Base-by-base conservation (phyloP, 2,797 vertebrate genomes). In the Acrocephalus scirpaceus region DNA sequence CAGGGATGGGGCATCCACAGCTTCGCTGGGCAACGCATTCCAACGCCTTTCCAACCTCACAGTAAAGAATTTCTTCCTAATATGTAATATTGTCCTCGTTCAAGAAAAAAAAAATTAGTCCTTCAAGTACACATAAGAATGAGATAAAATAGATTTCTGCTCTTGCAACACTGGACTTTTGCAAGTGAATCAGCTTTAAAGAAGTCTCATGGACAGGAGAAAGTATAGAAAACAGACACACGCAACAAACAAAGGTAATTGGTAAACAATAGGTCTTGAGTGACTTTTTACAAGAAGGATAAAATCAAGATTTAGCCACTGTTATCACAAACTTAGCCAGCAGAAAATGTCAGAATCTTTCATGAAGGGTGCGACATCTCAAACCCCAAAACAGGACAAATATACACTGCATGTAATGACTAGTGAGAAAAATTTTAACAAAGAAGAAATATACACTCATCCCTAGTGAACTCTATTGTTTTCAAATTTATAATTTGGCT, bases 341-440 rank as follows among this genome's bases (percentile, higher is more conserved):
- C 11, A 57, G 42, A 82, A 69, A 16, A 44, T 58, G 11, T 36
- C 29, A 44, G 30, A 61, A 23, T 71, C 25, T 50, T 71, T 61
- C 27, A 50, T 62, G 29, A 57, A 17, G 20, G 7, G 40, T 54
- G 3, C 26, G 65, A 17, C 34, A 42, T 69, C 13, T 72, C 54
- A 79, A 42, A 40, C 4, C 3, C 9, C 16, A 6, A 26, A 82
- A 40, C 5, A 56, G 17, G 19, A 44, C 17, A 64, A 60, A 50
- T 8, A 36, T 27, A 18, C 16, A 42, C 12, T 30, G 38, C 12
- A 4, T 38, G 4, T 38, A 21, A 19, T 73, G 11, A 29, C 23
- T 7, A 75, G 19, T 15, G 54, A 53, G 25, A 10, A 71, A 53
- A 27, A 3, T 71, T 73, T 71, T 62, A 48, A 10, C 0, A 0